Base-by-base conservation (phyloP, 2,797 vertebrate species). In the Micrastur ruficollis region DNA sequence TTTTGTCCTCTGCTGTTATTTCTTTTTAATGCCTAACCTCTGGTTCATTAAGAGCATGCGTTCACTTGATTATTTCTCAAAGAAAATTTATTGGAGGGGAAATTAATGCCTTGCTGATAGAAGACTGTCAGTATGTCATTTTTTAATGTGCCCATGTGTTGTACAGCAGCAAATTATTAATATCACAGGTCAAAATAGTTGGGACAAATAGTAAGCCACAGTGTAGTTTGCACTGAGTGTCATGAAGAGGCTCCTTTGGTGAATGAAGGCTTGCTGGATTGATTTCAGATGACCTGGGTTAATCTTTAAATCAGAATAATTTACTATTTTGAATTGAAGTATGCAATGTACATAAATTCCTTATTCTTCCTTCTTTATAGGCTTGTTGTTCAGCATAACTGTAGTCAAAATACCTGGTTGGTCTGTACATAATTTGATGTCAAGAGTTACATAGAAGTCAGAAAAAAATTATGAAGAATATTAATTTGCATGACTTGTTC, bases 401-500 rank as follows among this genome's bases (percentile, higher is more conserved):
- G n/a, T 56, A 76, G 65, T 42, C 38, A 81, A 84, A 96, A 81
- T 86, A 74, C 16, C 47, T 52, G 29, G 25, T 58, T 61, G 82
- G 38, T 16, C 34, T 92, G 8, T 72, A 47, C 70, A 61, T 79
- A 79, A 92, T 59, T 90, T 65, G 26, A 86, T 86, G 53, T 58
- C 34, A 86, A 86, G 82, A 80, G 52, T 85, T 85, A 73, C 31
- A 67, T 6, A 73, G 59, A 90, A 86, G 19, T 74, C 40, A 82
- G 63, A 50, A 93, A 89, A 89, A 89, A 89, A 90, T 18, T 18
- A 73, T 52, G 42, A 93, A 50, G 40, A 85, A 22, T 66, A 73
- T 79, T 72, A 72, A 76, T 86, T 93, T 93, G 42, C n/a, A 46
- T 78, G 75, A 83, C 47, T 94, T 31, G 70, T 91, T 96, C 55